phyloP scores from a whole-genome alignment of 2,888 invertebrate genomes.

The Netelia melanura region DNA sequence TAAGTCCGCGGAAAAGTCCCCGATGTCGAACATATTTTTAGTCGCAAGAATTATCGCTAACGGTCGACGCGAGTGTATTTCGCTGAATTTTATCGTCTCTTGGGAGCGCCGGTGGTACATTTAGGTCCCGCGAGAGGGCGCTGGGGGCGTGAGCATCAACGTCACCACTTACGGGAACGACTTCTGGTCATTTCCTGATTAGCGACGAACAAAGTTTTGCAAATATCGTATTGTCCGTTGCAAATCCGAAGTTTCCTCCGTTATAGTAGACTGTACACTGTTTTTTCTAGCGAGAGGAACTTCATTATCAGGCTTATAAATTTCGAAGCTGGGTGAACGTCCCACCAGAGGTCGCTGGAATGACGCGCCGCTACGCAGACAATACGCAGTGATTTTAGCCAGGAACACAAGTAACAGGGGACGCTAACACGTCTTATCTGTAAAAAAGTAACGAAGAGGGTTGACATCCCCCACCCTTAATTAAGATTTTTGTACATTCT shows the following conservation, averaged over 20 bases:
- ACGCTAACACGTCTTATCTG: constrained; percentile 32
- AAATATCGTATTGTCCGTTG: not conserved
- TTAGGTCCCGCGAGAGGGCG: not conserved
- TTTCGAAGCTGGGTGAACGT: constrained; percentile 47
- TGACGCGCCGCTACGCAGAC: not conserved
- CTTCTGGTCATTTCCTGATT: not conserved
- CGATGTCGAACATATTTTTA: not conserved
- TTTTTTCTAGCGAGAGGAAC: constrained; percentile 31
- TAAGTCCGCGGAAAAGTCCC: not conserved
- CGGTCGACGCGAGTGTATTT: no score
- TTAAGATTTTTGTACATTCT: constrained; percentile 19
- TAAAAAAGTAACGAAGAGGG: constrained; percentile 28
- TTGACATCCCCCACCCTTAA: constrained; percentile 14
- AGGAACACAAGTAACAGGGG: constrained; percentile 40
- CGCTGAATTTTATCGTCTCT: not conserved
- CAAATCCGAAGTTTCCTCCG: constrained; percentile 11
- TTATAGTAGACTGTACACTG: constrained; percentile 22
- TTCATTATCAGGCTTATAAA: constrained; percentile 59
- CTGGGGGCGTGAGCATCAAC: not conserved
- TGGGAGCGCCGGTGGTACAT: not conserved
- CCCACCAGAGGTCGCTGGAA: constrained; percentile 18
- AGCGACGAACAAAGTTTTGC: not conserved
- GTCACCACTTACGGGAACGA: not conserved
- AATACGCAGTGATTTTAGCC: constrained; percentile 42
- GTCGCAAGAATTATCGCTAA: no score